These are phyloP conservation scores for Ophioderma brevispina DNA, from an alignment of 35 echinoderm and acorn worm genomes.

Conservation along the genomic window DNA sequence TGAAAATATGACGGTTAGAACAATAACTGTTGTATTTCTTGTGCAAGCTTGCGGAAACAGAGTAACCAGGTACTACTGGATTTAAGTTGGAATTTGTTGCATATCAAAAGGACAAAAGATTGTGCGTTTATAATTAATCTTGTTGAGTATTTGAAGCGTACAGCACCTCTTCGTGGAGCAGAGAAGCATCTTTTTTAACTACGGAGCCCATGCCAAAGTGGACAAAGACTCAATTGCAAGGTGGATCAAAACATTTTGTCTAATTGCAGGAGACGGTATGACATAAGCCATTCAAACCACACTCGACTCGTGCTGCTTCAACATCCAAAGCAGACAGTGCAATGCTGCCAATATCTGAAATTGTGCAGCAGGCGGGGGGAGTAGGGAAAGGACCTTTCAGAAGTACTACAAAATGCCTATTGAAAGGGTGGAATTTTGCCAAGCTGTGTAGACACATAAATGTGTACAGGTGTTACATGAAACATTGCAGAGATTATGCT, in stretches of 20 bases:
- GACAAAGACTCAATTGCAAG: conserved; percentile 37
- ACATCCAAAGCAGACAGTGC: too few relatives aligned
- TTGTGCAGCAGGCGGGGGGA: too few relatives aligned
- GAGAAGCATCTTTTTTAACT: conserved; percentile 40
- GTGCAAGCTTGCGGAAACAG: conserved; percentile 46
- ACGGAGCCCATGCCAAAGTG: conserved; percentile 20
- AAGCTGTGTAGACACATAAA: too few relatives aligned
- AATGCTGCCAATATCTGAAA: too few relatives aligned
- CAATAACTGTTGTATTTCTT: neutral
- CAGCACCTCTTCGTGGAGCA: conserved; percentile 16
- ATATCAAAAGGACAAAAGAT: conserved; percentile 56
- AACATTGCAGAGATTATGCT: too few relatives aligned
- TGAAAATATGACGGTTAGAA: conserved; percentile 5
- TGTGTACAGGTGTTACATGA: too few relatives aligned
- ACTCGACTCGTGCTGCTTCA: too few relatives aligned
- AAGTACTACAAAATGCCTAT: too few relatives aligned
- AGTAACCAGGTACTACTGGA: conserved; percentile 11
- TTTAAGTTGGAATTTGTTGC: neutral
- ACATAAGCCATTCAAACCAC: neutral
- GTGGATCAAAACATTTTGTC: conserved; percentile 48
- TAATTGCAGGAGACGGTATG: conserved; percentile 28
- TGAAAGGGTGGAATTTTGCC: too few relatives aligned
- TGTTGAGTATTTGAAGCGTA: conserved; percentile 50
- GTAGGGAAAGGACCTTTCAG: too few relatives aligned
- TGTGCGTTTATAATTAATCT: conserved; percentile 48